Base-by-base conservation (phyloP, 2,888 invertebrate species). In the Eupithecia vulgata region DNA sequence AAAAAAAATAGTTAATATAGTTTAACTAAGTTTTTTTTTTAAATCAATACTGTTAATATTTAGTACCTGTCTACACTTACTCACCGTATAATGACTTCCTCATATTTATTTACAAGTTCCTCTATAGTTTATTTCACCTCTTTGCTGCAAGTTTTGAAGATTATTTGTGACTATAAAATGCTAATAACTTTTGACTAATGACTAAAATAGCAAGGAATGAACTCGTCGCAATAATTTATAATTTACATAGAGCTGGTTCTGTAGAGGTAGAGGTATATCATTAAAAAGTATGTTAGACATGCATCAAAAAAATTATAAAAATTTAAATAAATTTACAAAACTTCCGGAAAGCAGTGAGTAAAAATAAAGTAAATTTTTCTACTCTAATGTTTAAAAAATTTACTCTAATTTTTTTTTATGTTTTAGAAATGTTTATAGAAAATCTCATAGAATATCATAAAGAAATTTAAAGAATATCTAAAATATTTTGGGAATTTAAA, bases 161-260 rank as follows among this genome's bases (percentile, higher is more conserved):
- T 78, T 70, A 77, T 73, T 70, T 73, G 77, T 68, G 76, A 68
- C 71, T 52, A 74, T 75, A 77, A 72, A 75, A 78, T 78, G 78
- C 61, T 76, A 78, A 80, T 80, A 48, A 75, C 62, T 69, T 74
- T 69, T 78, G 75, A 80, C 77, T 80, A 75, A 80, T 80, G 72
- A 64, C 75, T 68, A 67, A 76, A 75, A 75, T 72, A 67, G 73
- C 71, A 48, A 66, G 64, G 70, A 66, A 67, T 62, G 67, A 70
- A 74, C 67, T 73, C 68, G 70, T 66, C 67, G 65, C 64, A 48
- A 52, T 66, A 71, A 76, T 73, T 70, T 61, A 69, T 21, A 64
- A 64, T 62, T 62, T 34, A 64, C 62, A 64, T 64, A 10, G 17
- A 37, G 10, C 62, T 62, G 5, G 34, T 0, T 35, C 10, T 64